Evolutionary conservation across 2,797 vertebrate genomes (phyloP).

Genomic region (Halcyon leucocephala): DNA sequence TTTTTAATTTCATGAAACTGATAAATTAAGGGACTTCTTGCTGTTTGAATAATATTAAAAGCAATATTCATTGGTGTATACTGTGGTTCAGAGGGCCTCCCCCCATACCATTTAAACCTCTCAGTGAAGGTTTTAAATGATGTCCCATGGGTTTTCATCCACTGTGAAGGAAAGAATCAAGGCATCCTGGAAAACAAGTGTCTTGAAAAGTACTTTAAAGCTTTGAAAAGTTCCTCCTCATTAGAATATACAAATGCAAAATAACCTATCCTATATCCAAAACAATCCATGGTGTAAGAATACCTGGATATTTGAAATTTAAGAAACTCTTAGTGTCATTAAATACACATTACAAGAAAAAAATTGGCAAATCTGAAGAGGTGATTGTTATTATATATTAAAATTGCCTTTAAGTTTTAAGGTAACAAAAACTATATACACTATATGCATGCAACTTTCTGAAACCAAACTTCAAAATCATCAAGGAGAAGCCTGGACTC

Average conservation of each 20-base stretch:
- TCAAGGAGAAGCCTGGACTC: not conserved
- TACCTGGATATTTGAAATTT: slow-evolving; percentile 10
- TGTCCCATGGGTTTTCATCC: not conserved
- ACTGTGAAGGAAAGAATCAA: not conserved
- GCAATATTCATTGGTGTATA: not conserved
- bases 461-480: not conserved
- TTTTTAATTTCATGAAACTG: not conserved
- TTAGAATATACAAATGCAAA: not conserved
- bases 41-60: not conserved
- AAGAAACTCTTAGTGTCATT: not conserved
- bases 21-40: slow-evolving; percentile 6
- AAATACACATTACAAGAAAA: not conserved
- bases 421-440: not conserved
- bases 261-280: not conserved
- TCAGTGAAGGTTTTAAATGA: not conserved
- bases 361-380: not conserved
- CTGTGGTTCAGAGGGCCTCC: not conserved
- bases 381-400: not conserved
- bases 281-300: not conserved
- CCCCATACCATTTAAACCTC: not conserved
- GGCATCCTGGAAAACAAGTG: not conserved
- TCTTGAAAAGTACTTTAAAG: slow-evolving; percentile 14
- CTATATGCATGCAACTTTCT: not conserved
- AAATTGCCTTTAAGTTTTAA: not conserved
- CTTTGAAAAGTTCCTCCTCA: not conserved